Conservation (phyloP, 2,797 vertebrate genomes). For the Florisuga fusca region DNA sequence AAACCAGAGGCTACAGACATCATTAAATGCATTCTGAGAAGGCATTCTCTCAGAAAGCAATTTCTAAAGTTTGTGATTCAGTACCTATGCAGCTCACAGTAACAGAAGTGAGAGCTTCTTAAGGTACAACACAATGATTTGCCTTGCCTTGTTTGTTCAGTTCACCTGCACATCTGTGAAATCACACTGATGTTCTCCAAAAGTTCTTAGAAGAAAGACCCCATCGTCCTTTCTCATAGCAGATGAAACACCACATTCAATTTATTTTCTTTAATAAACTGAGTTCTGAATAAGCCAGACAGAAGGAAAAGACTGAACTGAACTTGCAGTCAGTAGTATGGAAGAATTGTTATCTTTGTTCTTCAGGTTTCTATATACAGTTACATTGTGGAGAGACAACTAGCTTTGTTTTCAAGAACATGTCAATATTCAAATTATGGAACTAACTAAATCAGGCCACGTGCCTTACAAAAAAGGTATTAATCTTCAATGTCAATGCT, state of each 20-base stretch:
- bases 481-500: slow-evolving; percentile 74
- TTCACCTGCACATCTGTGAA: background rate
- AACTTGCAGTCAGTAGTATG: background rate
- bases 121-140: background rate
- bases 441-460: slow-evolving; percentile 73
- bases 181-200: background rate
- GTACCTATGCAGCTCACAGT: background rate
- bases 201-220: background rate
- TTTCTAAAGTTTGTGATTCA: background rate
- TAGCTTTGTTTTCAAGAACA: slow-evolving; percentile 39
- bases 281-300: background rate
- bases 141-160: background rate
- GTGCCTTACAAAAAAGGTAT: slow-evolving; percentile 74
- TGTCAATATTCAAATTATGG: slow-evolving; percentile 51
- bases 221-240: background rate
- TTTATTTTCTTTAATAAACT: background rate
- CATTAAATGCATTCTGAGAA: background rate
- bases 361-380: background rate
- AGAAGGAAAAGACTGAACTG: background rate
- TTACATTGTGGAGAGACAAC: background rate
- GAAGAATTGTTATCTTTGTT: background rate
- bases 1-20: background rate
- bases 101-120: background rate
- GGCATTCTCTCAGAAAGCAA: background rate
- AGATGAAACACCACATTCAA: background rate